Evolutionary conservation across 2,888 invertebrate species (phyloP).

Genomic region (Nemurella pictetii): DNA sequence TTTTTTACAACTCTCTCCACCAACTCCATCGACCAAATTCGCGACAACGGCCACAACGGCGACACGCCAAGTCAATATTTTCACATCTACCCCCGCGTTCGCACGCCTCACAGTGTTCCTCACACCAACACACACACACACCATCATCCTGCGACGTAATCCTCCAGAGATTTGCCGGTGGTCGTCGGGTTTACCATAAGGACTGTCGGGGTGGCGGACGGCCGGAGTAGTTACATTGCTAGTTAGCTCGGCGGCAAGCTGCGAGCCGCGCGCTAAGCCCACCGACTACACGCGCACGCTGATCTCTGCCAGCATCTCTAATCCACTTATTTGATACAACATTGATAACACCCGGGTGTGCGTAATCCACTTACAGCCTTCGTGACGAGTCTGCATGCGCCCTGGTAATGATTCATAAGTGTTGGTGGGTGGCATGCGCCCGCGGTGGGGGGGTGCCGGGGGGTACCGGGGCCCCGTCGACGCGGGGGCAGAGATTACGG

Average conservation of each 20-base stretch:
- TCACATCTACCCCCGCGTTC: background rate
- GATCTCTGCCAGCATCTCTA: constrained; percentile 33
- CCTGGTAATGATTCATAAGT: constrained; percentile 43
- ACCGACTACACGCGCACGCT: constrained; percentile 6
- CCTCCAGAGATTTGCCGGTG: background rate
- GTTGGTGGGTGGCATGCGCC: constrained; percentile 17
- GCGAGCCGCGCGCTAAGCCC: background rate
- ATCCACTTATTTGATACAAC: constrained; percentile 45
- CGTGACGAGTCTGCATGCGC: constrained; percentile 23
- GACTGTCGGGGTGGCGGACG: background rate
- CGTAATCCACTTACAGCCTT: constrained; percentile 42
- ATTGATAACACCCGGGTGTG: constrained; percentile 41
- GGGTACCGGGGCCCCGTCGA: constrained; percentile 31
- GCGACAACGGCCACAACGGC: background rate
- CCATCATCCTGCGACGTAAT: background rate
- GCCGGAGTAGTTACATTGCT: constrained; percentile 21
- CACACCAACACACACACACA: too few relatives aligned
- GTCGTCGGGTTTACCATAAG: constrained; percentile 7
- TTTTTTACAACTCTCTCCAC: background rate
- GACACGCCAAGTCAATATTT: background rate
- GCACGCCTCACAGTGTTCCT: too few relatives aligned
- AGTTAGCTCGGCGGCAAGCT: background rate
- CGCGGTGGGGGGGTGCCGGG: background rate
- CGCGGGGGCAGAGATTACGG: constrained; percentile 25
- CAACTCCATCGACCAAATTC: background rate